A percentile compares a stretch with the other conserved stretches of the same genome.
These are phyloP conservation scores for Brachionus asplanchnoidis DNA, from an alignment of 1,140 invertebrate species.

Conservation along the genomic window DNA sequence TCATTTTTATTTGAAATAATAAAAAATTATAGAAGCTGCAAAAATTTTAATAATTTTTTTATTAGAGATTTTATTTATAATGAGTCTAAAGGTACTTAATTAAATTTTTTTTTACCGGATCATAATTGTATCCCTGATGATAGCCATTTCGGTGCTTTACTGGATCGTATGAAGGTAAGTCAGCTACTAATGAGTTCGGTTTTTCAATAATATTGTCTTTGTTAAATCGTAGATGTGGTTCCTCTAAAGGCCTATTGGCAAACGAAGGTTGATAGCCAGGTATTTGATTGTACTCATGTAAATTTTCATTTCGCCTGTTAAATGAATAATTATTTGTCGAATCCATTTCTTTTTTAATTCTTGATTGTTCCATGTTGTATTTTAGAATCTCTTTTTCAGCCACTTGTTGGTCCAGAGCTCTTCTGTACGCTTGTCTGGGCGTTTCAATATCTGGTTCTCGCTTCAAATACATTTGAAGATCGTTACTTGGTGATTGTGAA, in stretches of 20 bases:
- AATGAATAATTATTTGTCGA: neutral
- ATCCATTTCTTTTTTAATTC: slow-evolving; percentile 28
- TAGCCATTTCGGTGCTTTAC: slow-evolving; percentile 28
- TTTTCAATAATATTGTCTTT: slow-evolving; percentile 41
- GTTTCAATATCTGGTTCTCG: neutral
- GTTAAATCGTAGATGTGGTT: slow-evolving; percentile 26
- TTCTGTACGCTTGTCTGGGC: neutral
- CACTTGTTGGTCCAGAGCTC: slow-evolving; percentile 36
- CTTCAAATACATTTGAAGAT: slow-evolving; percentile 1
- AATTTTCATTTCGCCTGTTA: neutral
- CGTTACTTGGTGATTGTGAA: neutral
- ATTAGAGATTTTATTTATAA: neutral
- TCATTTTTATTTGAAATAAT: neutral
- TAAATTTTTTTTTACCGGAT: neutral
- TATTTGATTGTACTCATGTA: neutral
- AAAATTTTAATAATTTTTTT: neutral
- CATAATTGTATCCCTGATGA: slow-evolving; percentile 41
- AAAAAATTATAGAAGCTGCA: neutral
- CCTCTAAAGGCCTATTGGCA: neutral
- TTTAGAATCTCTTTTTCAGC: slow-evolving; percentile 20
- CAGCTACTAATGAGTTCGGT: slow-evolving; percentile 33
- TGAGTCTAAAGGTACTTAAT: neutral
- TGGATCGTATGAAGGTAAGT: slow-evolving; percentile 30
- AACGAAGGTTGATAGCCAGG: slow-evolving; percentile 34
- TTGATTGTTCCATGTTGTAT: neutral